These are phyloP conservation scores for Caenorhabditis uteleia DNA, from an alignment of 2,888 invertebrate genomes.

Conservation along the genomic window DNA sequence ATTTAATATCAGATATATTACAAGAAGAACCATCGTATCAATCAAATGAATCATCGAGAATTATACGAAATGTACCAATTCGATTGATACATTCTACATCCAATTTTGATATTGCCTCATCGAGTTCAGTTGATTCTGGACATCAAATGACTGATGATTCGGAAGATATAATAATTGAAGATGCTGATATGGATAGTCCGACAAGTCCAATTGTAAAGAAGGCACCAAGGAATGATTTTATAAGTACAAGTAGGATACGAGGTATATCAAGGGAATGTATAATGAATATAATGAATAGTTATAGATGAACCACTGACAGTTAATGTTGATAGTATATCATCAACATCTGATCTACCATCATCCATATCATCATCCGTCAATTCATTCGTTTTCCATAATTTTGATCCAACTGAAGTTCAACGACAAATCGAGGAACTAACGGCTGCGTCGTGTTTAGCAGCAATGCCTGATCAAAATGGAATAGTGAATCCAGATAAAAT, in stretches of 20 bases:
- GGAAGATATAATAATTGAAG: slow-evolving; percentile 33
- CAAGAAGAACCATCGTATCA: slow-evolving; percentile 5
- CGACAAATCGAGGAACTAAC: slow-evolving; percentile 48
- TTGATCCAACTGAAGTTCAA: slow-evolving; percentile 37
- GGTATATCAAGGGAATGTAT: slow-evolving; percentile 7
- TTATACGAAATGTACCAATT: slow-evolving; percentile 30
- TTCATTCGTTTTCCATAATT: slow-evolving; percentile 49
- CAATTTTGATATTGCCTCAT: slow-evolving; percentile 18
- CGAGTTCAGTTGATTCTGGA: slow-evolving; percentile 32
- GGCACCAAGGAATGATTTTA: slow-evolving; percentile 20
- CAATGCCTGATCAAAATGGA: slow-evolving; percentile 47
- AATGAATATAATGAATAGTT: not conserved
- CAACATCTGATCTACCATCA: slow-evolving; percentile 51
- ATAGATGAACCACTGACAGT: slow-evolving; percentile 33
- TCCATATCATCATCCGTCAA: slow-evolving; percentile 52
- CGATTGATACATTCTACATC: slow-evolving; percentile 21
- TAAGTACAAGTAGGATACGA: slow-evolving; percentile 6
- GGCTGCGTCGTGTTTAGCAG: slow-evolving; percentile 42
- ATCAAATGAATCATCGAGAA: slow-evolving; percentile 3
- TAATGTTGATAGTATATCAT: slow-evolving; percentile 36
- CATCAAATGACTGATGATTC: slow-evolving; percentile 27
- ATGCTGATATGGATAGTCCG: slow-evolving; percentile 46
- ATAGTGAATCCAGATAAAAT: slow-evolving; percentile 41
- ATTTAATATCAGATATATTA: slow-evolving; percentile 22
- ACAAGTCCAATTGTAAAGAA: slow-evolving; percentile 42